Percentiles rank a stretch among this genome's conserved stretches.
Conservation (phyloP, 2,797 vertebrate species). For the Loriculus beryllinus region DNA sequence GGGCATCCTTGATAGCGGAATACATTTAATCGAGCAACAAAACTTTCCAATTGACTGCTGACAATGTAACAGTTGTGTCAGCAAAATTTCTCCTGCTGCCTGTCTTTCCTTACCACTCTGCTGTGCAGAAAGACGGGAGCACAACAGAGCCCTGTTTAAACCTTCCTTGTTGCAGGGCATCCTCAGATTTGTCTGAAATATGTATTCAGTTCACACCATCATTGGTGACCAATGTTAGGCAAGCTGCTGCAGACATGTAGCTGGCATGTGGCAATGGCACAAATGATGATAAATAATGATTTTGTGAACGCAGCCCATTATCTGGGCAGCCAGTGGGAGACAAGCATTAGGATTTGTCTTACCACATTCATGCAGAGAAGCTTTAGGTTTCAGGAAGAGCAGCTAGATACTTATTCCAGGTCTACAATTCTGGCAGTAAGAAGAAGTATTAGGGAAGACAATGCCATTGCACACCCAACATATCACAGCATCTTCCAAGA, state of each 20-base stretch:
- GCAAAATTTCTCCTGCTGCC: not conserved
- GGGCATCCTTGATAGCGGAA: not conserved
- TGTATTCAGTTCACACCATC: not conserved
- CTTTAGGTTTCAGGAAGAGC: not conserved
- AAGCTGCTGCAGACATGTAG: not conserved
- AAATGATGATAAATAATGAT: not conserved
- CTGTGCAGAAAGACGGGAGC: not conserved
- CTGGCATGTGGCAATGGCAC: rapidly evolving
- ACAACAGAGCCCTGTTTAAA: not conserved
- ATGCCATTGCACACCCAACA: rapidly evolving
- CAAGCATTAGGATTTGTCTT: not conserved
- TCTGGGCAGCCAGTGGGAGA: not conserved
- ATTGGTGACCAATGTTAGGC: not conserved
- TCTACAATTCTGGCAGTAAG: not conserved
- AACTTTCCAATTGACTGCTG: not conserved
- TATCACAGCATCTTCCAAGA: not conserved
- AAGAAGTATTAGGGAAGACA: not conserved
- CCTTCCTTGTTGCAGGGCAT: not conserved
- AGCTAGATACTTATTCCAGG: not conserved
- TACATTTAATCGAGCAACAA: not conserved
- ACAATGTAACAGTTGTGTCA: not conserved
- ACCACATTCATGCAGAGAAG: not conserved
- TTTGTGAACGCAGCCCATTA: not conserved
- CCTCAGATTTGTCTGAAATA: not conserved
- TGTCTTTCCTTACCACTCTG: not conserved